Evolutionary conservation across 2,113 vertebrate genomes (phyloP), one percentile per base, ranked within the genome.

Genomic region (Microtus richardsoni): DNA sequence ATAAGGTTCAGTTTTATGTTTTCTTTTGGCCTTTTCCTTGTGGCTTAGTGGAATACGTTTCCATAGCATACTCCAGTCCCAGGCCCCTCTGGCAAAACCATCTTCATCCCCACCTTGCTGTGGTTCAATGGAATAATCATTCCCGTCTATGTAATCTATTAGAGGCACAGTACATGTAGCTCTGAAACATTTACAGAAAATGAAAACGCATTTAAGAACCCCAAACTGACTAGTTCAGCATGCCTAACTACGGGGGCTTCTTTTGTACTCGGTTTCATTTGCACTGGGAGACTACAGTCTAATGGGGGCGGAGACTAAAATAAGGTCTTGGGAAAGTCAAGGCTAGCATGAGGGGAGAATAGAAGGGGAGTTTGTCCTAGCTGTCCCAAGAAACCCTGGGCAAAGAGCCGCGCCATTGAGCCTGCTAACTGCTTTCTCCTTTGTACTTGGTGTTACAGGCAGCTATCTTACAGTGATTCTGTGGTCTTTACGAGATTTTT

Each of bases 111-210:
- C 99, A 95, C 99, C 99, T 99, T 99, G 99, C 98, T 99, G 99
- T 36, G 99, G 99, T 98, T 99, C 99, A 99, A 99, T 99, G 98
- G 98, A 99, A 99, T 99, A 99, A 98, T 99, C 99, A 99, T 99
- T 99, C 98, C 99, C 99, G 98, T 99, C 99, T 99, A 99, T 99
- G 99, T 99, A 99, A 99, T 99, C 99, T 99, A 99, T 99, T 98
- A 99, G 99, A 93, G 99, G 99, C 96, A 99, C 99, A 98, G 99
- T 99, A 98, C 99, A 99, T 98, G 99, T 98, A 98, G 99, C 99
- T 99, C 99, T 99, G 99, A 98, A 99, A 99, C 97, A 98, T 99
- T 99, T 98, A 98, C 86, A 98, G 99, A 98, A 98, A 98, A 98
- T 97, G 98, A 98, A 97, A 98, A 98, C 98, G 97, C 98, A 98